These are phyloP conservation scores for Ormyrus thymus DNA, from an alignment of 2,888 invertebrate species.

Conservation along the genomic window DNA sequence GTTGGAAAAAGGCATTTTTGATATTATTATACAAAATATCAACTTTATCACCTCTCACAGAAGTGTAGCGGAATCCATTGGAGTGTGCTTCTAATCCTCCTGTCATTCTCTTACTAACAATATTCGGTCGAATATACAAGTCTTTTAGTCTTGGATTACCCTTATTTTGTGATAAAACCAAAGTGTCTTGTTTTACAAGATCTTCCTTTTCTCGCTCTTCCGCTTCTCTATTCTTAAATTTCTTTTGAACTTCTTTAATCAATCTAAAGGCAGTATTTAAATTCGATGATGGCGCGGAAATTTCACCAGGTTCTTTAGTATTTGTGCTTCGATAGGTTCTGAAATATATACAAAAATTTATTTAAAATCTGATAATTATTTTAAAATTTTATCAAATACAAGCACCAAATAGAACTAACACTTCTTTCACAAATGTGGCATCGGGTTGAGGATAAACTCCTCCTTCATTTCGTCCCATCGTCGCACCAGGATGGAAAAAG, in stretches of 20 bases:
- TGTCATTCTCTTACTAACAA: constrained; percentile 96
- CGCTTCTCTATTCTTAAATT: constrained; percentile 97
- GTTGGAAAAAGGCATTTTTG: constrained; percentile 99
- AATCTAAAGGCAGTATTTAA: constrained; percentile 97
- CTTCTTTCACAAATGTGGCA: constrained; percentile 98
- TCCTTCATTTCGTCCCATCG: constrained; percentile 95
- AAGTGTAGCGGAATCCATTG: constrained; percentile 97
- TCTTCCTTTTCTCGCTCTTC: constrained; percentile 99
- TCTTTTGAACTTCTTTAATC: constrained; percentile 99
- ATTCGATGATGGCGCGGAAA: constrained; percentile 95
- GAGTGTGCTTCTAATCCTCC: constrained; percentile 92
- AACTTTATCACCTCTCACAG: constrained; percentile 99
- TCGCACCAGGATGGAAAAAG: constrained; percentile 98
- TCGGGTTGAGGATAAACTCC: constrained; percentile 95
- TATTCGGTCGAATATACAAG: constrained; percentile 98
- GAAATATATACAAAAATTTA: constrained; percentile 59
- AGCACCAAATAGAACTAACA: constrained; percentile 79
- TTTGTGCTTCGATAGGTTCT: constrained; percentile 98
- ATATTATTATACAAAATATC: constrained; percentile 99
- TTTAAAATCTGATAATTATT: too few species aligned
- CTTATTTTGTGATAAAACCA: constrained; percentile 94
- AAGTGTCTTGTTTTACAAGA: constrained; percentile 97
- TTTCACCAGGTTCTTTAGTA: constrained; percentile 97
- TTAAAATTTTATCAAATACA: constrained; percentile 1
- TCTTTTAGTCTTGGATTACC: constrained; percentile 98